Evolutionary conservation across 2,113 vertebrate genomes (phyloP).

Genomic region (Boleophthalmus pectinirostris): DNA sequence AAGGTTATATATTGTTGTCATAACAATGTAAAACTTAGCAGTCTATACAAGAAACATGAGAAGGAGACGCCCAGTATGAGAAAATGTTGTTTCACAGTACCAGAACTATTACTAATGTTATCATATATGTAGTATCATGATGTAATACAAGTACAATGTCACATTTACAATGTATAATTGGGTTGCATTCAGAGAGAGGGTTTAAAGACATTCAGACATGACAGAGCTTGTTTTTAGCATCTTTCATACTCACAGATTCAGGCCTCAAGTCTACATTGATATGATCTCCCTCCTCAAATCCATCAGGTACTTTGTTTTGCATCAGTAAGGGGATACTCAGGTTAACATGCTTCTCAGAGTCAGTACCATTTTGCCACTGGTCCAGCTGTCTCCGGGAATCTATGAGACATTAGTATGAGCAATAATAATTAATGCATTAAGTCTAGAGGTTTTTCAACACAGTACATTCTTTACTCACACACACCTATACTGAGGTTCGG

Average conservation of each 20-base stretch:
- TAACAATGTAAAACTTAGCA: neutral
- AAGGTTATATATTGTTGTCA: neutral
- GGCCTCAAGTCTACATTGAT: slow-evolving; percentile 80
- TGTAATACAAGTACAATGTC: neutral
- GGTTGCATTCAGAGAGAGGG: no score
- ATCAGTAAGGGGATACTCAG: slow-evolving; percentile 84
- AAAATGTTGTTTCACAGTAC: neutral
- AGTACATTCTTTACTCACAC: no score
- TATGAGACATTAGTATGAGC: slow-evolving; percentile 32
- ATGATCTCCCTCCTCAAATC: slow-evolving; percentile 80
- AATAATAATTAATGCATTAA: neutral
- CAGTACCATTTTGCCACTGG: slow-evolving; percentile 74
- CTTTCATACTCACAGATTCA: slow-evolving; percentile 74
- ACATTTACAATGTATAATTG: neutral
- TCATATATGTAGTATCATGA: no score
- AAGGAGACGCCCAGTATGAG: neutral
- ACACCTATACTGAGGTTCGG: no score
- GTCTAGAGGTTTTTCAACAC: no score
- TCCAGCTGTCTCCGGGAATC: slow-evolving; percentile 86
- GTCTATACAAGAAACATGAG: neutral
- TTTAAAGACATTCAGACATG: neutral
- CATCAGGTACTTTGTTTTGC: slow-evolving; percentile 80
- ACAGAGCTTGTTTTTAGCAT: neutral
- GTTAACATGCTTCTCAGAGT: slow-evolving; percentile 64
- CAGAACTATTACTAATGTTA: neutral